Evolutionary conservation across 2,888 invertebrate genomes (phyloP).

Genomic region (Andrena chrysosceles): DNA sequence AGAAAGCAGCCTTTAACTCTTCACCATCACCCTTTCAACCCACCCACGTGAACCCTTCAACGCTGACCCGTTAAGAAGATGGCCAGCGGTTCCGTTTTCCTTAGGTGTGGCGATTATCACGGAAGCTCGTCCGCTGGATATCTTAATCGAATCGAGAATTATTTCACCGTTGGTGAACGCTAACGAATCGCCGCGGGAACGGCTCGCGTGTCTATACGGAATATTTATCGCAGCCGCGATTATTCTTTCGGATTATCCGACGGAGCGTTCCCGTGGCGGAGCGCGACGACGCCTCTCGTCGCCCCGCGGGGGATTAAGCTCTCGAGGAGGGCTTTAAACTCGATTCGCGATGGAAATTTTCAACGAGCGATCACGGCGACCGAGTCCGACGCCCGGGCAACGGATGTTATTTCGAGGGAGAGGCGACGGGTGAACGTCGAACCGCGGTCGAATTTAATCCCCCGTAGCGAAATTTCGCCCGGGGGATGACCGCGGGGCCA

Average conservation of each 20-base stretch:
- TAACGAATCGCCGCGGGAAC: constrained; percentile 19
- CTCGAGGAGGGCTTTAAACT: too few species aligned
- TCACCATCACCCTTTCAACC: too few species aligned
- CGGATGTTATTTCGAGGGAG: constrained; percentile 11
- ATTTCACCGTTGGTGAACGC: constrained; percentile 11
- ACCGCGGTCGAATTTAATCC: constrained; percentile 27
- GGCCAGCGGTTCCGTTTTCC: too few species aligned
- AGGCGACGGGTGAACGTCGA: constrained; percentile 5
- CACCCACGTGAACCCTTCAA: too few species aligned
- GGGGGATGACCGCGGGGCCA: neutral
- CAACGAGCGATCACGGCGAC: neutral
- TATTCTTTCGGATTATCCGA: constrained; percentile 32
- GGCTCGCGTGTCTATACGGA: constrained; percentile 6
- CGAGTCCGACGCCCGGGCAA: neutral
- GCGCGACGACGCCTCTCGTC: too few species aligned
- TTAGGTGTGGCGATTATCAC: too few species aligned
- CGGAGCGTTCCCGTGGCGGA: neutral
- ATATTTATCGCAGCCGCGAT: constrained; percentile 40
- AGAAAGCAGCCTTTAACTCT: too few species aligned
- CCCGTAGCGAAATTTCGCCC: constrained; percentile 1
- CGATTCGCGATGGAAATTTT: neutral
- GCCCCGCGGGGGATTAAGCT: too few species aligned
- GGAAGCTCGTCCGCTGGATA: too few species aligned
- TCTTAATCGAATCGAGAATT: constrained; percentile 50
- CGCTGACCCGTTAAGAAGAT: too few species aligned